A percentile compares a stretch with the other conserved stretches of the same genome.
phyloP scores from a whole-genome alignment of 1,140 invertebrate species.

The Aplysia californica region DNA sequence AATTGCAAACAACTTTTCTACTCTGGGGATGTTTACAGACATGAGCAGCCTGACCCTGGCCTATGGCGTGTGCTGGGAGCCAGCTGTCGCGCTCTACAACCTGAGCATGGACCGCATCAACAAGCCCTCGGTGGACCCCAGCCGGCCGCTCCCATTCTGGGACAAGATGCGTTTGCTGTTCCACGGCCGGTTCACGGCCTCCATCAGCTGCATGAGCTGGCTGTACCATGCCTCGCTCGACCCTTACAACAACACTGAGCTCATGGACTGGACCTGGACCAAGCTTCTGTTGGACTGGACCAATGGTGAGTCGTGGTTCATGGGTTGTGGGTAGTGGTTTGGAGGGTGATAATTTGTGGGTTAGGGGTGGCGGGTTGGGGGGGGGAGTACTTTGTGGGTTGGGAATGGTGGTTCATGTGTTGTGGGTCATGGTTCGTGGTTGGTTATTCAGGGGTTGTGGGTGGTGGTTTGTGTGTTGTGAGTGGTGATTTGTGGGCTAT shows the following conservation, averaged over 20 bases:
- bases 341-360: too few relatives aligned
- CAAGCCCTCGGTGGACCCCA: constrained; percentile 90
- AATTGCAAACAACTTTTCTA: too few relatives aligned
- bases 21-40: too few relatives aligned
- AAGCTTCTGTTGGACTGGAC: constrained; percentile 95
- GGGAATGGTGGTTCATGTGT: too few relatives aligned
- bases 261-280: constrained; percentile 97
- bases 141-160: constrained; percentile 90
- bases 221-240: constrained; percentile 93
- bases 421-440: too few relatives aligned
- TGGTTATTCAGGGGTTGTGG: too few relatives aligned
- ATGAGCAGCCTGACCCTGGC: constrained; percentile 78
- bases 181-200: constrained; percentile 91
- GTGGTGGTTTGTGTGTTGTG: too few relatives aligned
- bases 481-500: too few relatives aligned
- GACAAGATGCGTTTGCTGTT: constrained; percentile 94
- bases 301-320: constrained; percentile 82
- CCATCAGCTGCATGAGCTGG: constrained; percentile 87
- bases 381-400: too few relatives aligned
- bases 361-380: too few relatives aligned
- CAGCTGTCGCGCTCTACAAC: constrained; percentile 95
- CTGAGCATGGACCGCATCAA: constrained; percentile 82
- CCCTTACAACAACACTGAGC: constrained; percentile 98
- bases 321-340: too few relatives aligned
- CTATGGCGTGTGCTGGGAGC: constrained; percentile 99